phyloP scores from a whole-genome alignment of 2,888 invertebrate species.

The Drosophila nr. fundita region DNA sequence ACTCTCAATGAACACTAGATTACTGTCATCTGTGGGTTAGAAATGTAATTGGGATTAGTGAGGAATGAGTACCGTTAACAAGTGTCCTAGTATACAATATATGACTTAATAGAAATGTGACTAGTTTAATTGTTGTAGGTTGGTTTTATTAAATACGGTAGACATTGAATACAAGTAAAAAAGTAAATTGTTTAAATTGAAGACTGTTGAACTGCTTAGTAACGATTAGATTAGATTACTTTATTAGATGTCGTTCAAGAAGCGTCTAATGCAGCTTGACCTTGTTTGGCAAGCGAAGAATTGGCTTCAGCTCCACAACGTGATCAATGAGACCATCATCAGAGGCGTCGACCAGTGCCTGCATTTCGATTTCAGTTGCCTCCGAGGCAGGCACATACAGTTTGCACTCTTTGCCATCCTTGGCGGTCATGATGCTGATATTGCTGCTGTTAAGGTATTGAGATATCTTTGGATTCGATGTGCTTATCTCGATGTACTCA shows the following conservation, averaged over 20 bases:
- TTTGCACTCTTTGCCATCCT: conserved; percentile 82
- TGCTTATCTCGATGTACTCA: conserved; percentile 84
- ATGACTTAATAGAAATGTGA: conserved; percentile 26
- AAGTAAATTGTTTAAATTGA: conserved; percentile 19
- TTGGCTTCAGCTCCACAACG: conserved; percentile 37
- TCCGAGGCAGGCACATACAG: conserved; percentile 81
- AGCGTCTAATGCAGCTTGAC: conserved; percentile 40
- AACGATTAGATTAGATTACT: background rate
- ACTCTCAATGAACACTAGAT: conserved; percentile 84
- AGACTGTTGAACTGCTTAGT: conserved; percentile 2
- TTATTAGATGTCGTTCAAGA: conserved; percentile 12
- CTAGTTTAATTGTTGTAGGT: conserved; percentile 19
- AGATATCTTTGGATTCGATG: conserved; percentile 80
- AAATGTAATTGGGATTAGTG: conserved; percentile 3
- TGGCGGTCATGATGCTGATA: conserved; percentile 80
- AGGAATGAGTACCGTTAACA: background rate
- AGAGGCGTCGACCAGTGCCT: conserved; percentile 56
- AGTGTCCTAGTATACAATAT: background rate
- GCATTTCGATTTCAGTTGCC: conserved; percentile 73
- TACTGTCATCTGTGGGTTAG: conserved; percentile 50
- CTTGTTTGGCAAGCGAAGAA: conserved; percentile 39
- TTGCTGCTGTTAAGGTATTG: conserved; percentile 81
- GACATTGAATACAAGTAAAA: conserved; percentile 41
- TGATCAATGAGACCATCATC: conserved; percentile 39
- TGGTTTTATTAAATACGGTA: conserved; percentile 42